Evolutionary conservation across 2,888 invertebrate genomes (phyloP).

Genomic region (Agrilus biguttatus): DNA sequence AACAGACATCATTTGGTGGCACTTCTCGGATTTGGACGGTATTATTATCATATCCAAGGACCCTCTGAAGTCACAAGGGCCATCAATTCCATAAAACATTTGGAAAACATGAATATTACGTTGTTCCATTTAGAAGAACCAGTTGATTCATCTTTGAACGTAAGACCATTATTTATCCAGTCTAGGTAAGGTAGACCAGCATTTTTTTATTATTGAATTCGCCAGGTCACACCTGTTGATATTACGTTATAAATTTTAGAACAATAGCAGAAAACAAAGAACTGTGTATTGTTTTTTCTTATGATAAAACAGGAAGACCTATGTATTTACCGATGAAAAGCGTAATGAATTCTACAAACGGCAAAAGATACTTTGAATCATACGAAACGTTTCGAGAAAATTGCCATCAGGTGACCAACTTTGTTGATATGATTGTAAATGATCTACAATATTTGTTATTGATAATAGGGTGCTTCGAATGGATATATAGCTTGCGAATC

Average conservation of each 20-base stretch:
- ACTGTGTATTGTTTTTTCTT: constrained; percentile 47
- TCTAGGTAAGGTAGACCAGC: constrained; percentile 22
- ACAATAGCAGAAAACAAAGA: constrained; percentile 14
- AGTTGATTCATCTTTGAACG: constrained; percentile 44
- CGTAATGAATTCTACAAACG: constrained; percentile 35
- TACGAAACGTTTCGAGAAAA: constrained; percentile 4
- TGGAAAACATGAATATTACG: constrained; percentile 40
- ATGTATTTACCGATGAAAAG: constrained; percentile 37
- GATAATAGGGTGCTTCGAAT: constrained; percentile 35
- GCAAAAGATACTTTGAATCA: constrained; percentile 41
- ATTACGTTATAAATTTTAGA: no score
- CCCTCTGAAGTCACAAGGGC: no score
- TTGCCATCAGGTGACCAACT: constrained; percentile 9
- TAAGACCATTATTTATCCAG: constrained; percentile 46
- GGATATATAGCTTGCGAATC: constrained; percentile 56
- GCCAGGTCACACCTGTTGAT: no score
- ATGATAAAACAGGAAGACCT: constrained; percentile 37
- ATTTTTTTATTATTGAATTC: constrained; percentile 10
- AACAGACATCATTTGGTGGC: constrained; percentile 43
- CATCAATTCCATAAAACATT: no score
- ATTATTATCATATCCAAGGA: no score
- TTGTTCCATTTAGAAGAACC: constrained; percentile 47
- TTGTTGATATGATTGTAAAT: not conserved
- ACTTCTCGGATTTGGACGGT: constrained; percentile 47
- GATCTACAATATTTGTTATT: not conserved